Percentiles rank a stretch among this genome's conserved stretches.
Conservation (phyloP, 2,888 invertebrate species). For the Artemia sp. region DNA sequence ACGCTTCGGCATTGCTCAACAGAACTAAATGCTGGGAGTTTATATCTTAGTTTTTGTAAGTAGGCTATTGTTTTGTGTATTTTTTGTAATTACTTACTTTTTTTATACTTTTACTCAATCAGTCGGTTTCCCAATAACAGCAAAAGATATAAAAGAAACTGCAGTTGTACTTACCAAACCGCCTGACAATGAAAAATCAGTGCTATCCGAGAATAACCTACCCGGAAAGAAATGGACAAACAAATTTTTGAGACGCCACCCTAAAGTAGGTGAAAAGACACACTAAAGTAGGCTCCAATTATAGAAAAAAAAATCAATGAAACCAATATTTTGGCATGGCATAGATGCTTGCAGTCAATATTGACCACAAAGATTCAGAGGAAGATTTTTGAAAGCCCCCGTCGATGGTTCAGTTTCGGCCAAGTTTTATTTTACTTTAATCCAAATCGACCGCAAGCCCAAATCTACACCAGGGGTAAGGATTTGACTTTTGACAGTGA, state of each 20-base stretch:
- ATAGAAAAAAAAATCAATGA: not conserved
- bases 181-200: no score
- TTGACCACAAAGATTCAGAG: not conserved
- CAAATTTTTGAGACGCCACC: not conserved
- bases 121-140: no score
- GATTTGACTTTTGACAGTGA: not conserved
- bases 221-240: not conserved
- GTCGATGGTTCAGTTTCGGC: not conserved
- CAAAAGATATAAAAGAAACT: no score
- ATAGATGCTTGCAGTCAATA: not conserved
- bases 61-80: no score
- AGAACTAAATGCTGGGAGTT: no score
- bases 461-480: not conserved
- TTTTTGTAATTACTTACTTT: no score
- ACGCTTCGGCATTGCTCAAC: no score
- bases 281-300: not conserved
- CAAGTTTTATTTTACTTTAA: not conserved
- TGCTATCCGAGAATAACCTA: not conserved
- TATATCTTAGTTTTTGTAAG: no score
- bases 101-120: no score
- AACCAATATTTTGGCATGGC: not conserved
- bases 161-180: no score
- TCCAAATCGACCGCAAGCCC: not conserved
- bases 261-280: not conserved
- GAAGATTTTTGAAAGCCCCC: not conserved